phyloP scores from a whole-genome alignment of 2,888 invertebrate genomes.

The Drosophila conformis region DNA sequence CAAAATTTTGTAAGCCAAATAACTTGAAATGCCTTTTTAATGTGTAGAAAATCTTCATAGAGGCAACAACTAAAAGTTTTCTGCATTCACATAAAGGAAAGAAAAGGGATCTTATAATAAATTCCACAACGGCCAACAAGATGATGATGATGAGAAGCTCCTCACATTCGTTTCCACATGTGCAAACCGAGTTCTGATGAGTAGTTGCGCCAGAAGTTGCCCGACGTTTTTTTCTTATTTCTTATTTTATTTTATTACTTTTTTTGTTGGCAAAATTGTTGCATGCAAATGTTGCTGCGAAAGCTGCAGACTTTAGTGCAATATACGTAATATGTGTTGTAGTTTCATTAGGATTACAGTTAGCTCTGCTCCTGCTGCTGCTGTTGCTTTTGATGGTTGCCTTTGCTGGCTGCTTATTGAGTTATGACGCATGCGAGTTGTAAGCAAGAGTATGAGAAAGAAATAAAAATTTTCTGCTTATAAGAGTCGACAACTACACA shows the following conservation, averaged over 20 bases:
- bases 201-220: conserved; percentile 37
- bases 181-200: conserved; percentile 44
- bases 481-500: conserved; percentile 57
- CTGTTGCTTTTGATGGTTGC: conserved; percentile 39
- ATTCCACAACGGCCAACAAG: conserved; percentile 75
- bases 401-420: conserved; percentile 67
- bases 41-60: conserved; percentile 71
- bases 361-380: conserved; percentile 55
- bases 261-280: conserved; percentile 69
- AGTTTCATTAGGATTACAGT: conserved; percentile 81
- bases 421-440: conserved; percentile 78
- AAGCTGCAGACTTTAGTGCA: conserved; percentile 38
- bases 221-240: conserved; percentile 36
- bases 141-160: conserved; percentile 62
- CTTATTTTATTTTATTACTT: background rate
- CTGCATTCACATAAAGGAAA: conserved; percentile 69
- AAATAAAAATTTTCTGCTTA: conserved; percentile 76
- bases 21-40: conserved; percentile 77
- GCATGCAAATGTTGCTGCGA: conserved; percentile 71
- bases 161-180: conserved; percentile 48
- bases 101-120: conserved; percentile 79
- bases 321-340: conserved; percentile 69
- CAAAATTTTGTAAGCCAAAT: conserved; percentile 62
- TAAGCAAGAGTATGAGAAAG: conserved; percentile 56
- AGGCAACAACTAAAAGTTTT: conserved; percentile 45